Base-by-base conservation (phyloP, 2,888 invertebrate genomes). In the Drosophila longiperda region DNA sequence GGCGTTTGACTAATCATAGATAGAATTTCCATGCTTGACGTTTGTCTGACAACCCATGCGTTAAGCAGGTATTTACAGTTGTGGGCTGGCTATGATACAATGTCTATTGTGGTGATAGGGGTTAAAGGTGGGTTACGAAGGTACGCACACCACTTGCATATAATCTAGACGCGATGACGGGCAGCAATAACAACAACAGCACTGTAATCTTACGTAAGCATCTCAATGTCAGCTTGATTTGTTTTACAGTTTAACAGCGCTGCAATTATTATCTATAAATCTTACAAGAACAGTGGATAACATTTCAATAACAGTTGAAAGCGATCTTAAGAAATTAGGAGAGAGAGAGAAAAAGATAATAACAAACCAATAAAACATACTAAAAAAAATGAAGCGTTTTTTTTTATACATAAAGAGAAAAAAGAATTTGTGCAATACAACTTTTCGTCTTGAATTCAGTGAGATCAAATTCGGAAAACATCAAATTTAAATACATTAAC, bases 21-120 rank as follows among this genome's bases (percentile, higher is more conserved):
- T 83, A 80, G 78, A 83, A 87, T 83, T 83, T 87, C 83, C 86
- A 67, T 65, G 87, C 75, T 74, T 81, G 76, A 74, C 84, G 84
- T 81, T 72, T 87, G 74, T 83, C 72, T 87, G 77, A 79, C 87
- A 83, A 75, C 33, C 71, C 63, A 66, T 61, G 67, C 71, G 65
- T 62, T 32, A 53, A 67, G 64, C 23, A 45, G 45, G 58, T 60
- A 63, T 58, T 6, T 48, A 60, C 50, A 58, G 73, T 76, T 73
- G 17, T 36, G 64, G 23, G 58, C 33, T n/a, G 34, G 32, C 42
- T 20, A 9, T 63, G 55, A 34, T 40, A 53, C 52, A 72, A 36
- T 38, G 17, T 2, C 8, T 58, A n/a, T 23, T 55, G 68, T 54
- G 62, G 11, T 40, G n/a, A 20, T 11, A 4, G 40, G n/a, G 9